Conservation (phyloP, 2,113 vertebrate genomes). For the Pelobates fuscus region DNA sequence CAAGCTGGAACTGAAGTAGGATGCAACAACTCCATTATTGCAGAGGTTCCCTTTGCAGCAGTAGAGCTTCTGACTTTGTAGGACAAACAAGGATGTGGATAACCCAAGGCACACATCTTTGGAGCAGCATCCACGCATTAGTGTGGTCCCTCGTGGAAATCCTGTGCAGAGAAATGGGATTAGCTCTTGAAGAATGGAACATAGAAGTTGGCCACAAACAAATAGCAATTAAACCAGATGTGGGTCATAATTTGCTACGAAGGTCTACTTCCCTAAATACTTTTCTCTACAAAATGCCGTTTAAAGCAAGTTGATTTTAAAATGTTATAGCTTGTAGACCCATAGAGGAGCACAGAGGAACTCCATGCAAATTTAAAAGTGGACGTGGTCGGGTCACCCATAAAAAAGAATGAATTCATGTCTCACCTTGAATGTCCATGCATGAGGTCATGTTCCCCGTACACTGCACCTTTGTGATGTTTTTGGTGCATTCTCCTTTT, state of each 20-base stretch:
- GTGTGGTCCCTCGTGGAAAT: conserved; percentile 15
- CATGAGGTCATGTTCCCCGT: conserved; percentile 24
- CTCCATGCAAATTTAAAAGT: too few relatives aligned
- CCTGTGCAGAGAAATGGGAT: conserved; percentile 20
- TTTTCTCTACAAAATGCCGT: too few relatives aligned
- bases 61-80: conserved; percentile 16
- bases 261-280: too few relatives aligned
- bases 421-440: conserved; percentile 27
- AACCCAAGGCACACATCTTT: conserved; percentile 21
- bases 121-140: conserved; percentile 29
- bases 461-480: neutral
- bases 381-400: too few relatives aligned
- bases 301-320: too few relatives aligned
- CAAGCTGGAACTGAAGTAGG: neutral
- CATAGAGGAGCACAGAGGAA: too few relatives aligned
- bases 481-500: conserved; percentile 1
- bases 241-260: too few relatives aligned
- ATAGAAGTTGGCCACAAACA: too few relatives aligned
- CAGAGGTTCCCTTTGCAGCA: conserved; percentile 35
- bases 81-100: neutral
- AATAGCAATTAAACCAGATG: too few relatives aligned
- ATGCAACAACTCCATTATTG: conserved; percentile 7
- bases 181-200: too few relatives aligned
- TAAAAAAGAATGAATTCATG: neutral
- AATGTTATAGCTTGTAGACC: too few relatives aligned